These are phyloP conservation scores for Misgurnus mizolepis DNA, from an alignment of 2,113 vertebrate species.

Conservation along the genomic window DNA sequence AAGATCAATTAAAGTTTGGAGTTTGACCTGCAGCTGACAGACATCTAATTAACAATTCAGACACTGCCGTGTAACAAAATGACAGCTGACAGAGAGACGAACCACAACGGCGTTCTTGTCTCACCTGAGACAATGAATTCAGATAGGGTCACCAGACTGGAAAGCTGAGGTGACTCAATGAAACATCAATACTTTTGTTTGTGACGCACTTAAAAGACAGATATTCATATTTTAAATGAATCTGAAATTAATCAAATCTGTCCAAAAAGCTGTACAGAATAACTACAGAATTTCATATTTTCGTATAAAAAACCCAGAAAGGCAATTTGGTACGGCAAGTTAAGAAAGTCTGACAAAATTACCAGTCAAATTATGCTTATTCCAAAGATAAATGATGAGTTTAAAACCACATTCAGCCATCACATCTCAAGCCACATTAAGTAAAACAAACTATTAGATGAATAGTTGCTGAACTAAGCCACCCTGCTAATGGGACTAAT, in stretches of 20 bases:
- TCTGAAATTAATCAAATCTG: background rate
- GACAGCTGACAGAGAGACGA: constrained; percentile 1
- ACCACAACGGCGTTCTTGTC: background rate
- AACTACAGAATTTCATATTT: too few species aligned
- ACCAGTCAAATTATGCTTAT: background rate
- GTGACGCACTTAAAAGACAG: background rate
- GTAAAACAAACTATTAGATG: constrained; percentile 13
- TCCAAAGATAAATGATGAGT: background rate
- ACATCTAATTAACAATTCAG: constrained; percentile 64
- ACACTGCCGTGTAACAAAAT: constrained; percentile 52
- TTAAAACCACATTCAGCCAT: background rate
- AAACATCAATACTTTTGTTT: background rate
- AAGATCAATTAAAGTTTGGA: constrained; percentile 63
- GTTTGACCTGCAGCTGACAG: constrained; percentile 44
- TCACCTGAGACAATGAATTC: constrained; percentile 1
- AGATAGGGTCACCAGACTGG: background rate
- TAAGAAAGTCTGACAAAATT: background rate
- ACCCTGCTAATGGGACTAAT: background rate
- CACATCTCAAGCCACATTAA: constrained; percentile 2
- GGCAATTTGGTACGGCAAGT: too few species aligned
- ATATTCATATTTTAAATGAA: background rate
- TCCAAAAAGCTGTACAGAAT: background rate
- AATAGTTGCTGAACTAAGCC: background rate
- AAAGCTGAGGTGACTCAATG: background rate
- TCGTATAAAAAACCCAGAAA: too few species aligned